A percentile compares a stretch with the other conserved stretches of the same genome.
phyloP scores from a whole-genome alignment of 2,113 vertebrate species.

The Chitala chitala region DNA sequence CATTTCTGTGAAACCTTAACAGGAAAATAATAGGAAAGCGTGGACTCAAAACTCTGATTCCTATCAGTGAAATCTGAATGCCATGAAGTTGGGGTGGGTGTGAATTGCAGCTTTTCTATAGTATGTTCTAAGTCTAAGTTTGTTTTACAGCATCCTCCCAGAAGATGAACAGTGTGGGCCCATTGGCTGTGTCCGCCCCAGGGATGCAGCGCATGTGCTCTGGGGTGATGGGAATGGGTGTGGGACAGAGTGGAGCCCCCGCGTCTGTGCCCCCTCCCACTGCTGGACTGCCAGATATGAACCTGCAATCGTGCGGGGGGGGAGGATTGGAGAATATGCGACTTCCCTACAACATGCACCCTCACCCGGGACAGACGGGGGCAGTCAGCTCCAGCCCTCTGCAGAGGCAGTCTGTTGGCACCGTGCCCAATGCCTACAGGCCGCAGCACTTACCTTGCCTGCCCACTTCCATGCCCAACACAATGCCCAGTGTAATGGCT shows the following conservation, averaged over 20 bases:
- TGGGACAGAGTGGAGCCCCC: constrained; percentile 65
- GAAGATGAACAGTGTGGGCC: constrained; percentile 69
- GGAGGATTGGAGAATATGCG: constrained; percentile 71
- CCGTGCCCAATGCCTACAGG: constrained; percentile 69
- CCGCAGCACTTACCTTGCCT: constrained; percentile 71
- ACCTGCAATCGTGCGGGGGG: constrained; percentile 66
- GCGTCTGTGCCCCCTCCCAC: constrained; percentile 56
- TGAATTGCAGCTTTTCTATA: background rate
- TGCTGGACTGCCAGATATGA: constrained; percentile 72
- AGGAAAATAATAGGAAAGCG: too few relatives aligned
- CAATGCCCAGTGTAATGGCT: constrained; percentile 47
- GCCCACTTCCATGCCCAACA: constrained; percentile 50
- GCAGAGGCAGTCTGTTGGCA: constrained; percentile 67
- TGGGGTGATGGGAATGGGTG: constrained; percentile 76
- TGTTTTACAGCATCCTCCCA: constrained; percentile 71
- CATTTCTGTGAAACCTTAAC: too few relatives aligned
- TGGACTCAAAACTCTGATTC: too few relatives aligned
- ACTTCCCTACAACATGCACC: constrained; percentile 70
- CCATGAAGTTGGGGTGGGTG: background rate
- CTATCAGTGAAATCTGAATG: too few relatives aligned
- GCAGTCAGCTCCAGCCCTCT: constrained; percentile 42
- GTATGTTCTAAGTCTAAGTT: background rate
- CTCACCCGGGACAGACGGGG: constrained; percentile 48
- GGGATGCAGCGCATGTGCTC: constrained; percentile 80
- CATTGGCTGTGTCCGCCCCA: constrained; percentile 70